Conservation (phyloP, 2,797 vertebrate species). For the Pygocentrus nattereri region DNA sequence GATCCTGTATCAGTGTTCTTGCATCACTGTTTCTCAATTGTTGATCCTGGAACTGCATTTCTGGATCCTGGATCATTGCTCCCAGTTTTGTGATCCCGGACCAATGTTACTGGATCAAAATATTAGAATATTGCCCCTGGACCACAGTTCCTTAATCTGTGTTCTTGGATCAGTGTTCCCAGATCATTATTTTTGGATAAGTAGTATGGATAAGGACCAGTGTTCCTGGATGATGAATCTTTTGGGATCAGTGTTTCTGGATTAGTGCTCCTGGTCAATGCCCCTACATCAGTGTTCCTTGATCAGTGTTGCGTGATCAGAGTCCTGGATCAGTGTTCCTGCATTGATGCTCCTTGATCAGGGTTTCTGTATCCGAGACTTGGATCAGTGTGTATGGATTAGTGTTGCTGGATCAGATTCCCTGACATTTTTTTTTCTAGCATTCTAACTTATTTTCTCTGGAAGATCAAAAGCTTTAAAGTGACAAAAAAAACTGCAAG, state of each 20-base stretch:
- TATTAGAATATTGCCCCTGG: no score
- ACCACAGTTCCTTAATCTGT: background rate
- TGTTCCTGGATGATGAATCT: background rate
- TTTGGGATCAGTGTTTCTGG: no score
- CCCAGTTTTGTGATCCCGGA: background rate
- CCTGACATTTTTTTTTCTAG: no score
- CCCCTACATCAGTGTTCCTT: background rate
- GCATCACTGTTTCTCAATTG: no score
- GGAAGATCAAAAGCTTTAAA: no score
- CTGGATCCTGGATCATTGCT: no score
- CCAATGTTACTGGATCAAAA: background rate
- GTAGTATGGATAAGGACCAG: background rate
- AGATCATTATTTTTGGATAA: conserved; percentile 36
- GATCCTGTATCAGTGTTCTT: no score
- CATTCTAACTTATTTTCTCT: no score
- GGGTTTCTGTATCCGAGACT: background rate
- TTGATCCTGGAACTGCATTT: no score
- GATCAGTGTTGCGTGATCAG: background rate
- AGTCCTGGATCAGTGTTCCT: background rate
- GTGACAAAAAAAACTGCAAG: no score
- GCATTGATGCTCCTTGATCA: background rate
- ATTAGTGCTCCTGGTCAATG: no score
- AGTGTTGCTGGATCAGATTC: no score
- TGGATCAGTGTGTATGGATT: background rate
- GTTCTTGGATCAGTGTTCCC: background rate